Percentiles rank a stretch among this genome's conserved stretches.
phyloP scores from a whole-genome alignment of 2,888 invertebrate genomes.

The Dione vanillae region DNA sequence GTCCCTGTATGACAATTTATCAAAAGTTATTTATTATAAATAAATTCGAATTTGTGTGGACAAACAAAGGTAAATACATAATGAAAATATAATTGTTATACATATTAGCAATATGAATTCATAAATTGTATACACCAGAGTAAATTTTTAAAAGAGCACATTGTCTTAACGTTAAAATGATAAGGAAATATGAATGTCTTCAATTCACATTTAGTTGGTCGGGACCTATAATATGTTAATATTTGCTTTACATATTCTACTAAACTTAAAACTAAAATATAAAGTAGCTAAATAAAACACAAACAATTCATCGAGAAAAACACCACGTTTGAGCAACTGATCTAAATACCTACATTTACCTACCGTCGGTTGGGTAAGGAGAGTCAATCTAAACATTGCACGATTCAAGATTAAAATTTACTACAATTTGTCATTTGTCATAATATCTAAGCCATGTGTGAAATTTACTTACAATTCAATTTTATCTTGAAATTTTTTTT shows the following conservation, averaged over 20 bases:
- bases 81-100: not conserved
- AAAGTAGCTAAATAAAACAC: not conserved
- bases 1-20: not conserved
- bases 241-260: not conserved
- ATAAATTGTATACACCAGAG: not conserved
- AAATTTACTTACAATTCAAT: too few species aligned
- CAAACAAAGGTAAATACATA: not conserved
- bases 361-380: too few species aligned
- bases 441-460: too few species aligned
- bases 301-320: conserved; percentile 12
- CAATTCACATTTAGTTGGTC: conserved; percentile 9
- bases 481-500: too few species aligned
- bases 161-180: conserved; percentile 3
- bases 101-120: not conserved
- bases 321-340: conserved; percentile 19
- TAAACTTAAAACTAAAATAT: conserved; percentile 12
- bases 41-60: not conserved
- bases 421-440: too few species aligned
- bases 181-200: not conserved
- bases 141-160: not conserved
- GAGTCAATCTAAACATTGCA: too few species aligned
- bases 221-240: conserved; percentile 3
- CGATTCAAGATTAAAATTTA: too few species aligned
- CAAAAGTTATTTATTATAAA: not conserved
- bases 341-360: not conserved